Evolutionary conservation across 2,888 invertebrate species (phyloP).

Genomic region (Ceriagrion tenellum): DNA sequence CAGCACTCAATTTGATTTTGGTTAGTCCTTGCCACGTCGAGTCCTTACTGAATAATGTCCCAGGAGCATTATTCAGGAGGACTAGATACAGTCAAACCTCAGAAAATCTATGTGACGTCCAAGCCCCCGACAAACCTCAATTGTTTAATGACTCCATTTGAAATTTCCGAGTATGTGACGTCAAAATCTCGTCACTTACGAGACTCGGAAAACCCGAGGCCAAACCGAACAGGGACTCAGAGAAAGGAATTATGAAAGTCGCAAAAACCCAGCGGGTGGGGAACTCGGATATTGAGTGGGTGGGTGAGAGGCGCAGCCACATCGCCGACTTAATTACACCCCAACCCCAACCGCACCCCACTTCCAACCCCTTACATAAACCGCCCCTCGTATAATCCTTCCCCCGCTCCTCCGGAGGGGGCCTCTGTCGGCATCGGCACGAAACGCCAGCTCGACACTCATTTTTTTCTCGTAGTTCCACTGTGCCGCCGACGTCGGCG

Average conservation of each 20-base stretch:
- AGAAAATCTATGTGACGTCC: too few species aligned
- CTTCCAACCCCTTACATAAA: neutral
- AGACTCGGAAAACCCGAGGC: too few species aligned
- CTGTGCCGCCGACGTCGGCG: neutral
- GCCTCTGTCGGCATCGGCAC: neutral
- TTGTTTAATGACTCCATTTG: too few species aligned
- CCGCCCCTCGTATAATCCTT: neutral
- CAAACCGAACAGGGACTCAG: too few species aligned
- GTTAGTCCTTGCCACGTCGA: too few species aligned
- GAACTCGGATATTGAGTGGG: neutral
- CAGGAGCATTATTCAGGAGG: too few species aligned
- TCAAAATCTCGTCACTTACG: too few species aligned
- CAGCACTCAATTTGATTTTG: too few species aligned
- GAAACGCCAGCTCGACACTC: neutral
- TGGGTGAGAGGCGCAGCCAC: neutral
- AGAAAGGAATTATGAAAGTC: neutral
- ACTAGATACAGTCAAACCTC: too few species aligned
- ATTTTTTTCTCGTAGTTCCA: neutral
- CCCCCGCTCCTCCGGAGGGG: neutral
- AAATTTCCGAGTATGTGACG: too few species aligned
- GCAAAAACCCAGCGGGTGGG: conserved; percentile 1
- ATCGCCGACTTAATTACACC: conserved; percentile 10
- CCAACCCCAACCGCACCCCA: neutral
- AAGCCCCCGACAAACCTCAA: too few species aligned
- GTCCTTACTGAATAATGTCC: too few species aligned